These are phyloP conservation scores for Cassiopea xamachana DNA, from an alignment of 30 jellyfish, hydroid and myxozoan species.

Conservation along the genomic window DNA sequence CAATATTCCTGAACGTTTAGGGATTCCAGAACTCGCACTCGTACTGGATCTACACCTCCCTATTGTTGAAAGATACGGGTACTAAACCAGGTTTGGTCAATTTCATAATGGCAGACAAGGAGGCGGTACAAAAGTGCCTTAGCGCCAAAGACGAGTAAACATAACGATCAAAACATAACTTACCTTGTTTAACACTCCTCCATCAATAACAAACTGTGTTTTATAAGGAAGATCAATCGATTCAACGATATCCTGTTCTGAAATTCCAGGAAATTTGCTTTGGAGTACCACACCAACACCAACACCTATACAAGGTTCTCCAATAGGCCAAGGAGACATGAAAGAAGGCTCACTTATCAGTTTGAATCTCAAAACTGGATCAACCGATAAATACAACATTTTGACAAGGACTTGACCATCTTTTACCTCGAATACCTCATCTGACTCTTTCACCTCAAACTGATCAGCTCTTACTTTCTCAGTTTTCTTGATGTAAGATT, in stretches of 20 bases:
- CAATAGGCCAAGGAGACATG: conserved; percentile 29
- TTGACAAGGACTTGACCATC: conserved; percentile 43
- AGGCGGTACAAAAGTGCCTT: no score
- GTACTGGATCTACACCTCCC: no score
- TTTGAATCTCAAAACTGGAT: conserved; percentile 19
- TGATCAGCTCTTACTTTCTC: conserved; percentile 12
- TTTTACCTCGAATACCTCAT: conserved; percentile 1
- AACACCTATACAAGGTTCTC: conserved; percentile 25
- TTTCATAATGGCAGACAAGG: no score
- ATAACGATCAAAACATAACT: no score
- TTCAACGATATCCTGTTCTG: conserved; percentile 16
- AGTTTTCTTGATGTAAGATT: conserved; percentile 12
- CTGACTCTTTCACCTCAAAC: conserved; percentile 28
- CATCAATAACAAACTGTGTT: conserved; percentile 30
- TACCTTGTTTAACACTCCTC: conserved; percentile 20
- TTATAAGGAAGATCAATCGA: conserved; percentile 7
- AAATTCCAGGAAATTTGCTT: conserved; percentile 21
- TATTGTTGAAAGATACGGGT: no score
- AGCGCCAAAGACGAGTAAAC: no score
- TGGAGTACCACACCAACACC: conserved; percentile 32
- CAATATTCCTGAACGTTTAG: no score
- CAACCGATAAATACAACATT: conserved; percentile 8
- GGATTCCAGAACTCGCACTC: no score
- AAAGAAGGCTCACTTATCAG: background rate
- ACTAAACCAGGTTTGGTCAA: no score